phyloP scores from a whole-genome alignment of 2,888 invertebrate species.

The Stenotaenia linearis region DNA sequence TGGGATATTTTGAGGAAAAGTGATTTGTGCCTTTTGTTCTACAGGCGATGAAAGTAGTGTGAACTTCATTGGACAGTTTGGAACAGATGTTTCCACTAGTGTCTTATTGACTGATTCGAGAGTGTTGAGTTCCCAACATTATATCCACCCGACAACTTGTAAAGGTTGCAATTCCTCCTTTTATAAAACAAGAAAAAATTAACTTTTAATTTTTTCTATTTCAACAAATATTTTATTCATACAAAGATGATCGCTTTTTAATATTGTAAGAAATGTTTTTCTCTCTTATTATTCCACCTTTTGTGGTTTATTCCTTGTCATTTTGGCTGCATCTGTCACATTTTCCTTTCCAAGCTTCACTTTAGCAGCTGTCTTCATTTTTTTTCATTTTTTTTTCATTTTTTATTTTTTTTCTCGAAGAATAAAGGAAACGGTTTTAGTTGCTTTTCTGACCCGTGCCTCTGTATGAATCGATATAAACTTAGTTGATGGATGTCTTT shows the following conservation, averaged over 20 bases:
- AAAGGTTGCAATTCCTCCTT: neutral
- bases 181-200: no score
- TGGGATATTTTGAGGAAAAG: neutral
- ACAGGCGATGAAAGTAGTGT: neutral
- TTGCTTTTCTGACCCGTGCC: neutral
- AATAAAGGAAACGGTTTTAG: neutral
- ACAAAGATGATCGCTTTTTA: neutral
- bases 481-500: constrained; percentile 24
- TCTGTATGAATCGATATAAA: constrained; percentile 19
- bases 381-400: neutral
- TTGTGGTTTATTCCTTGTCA: neutral
- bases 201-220: no score
- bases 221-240: no score
- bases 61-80: constrained; percentile 24
- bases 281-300: neutral
- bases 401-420: neutral
- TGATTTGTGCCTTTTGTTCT: constrained; percentile 6
- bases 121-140: neutral
- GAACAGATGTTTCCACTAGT: constrained; percentile 23
- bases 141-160: neutral
- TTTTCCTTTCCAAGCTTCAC: neutral
- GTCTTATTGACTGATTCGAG: constrained; percentile 14
- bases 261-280: neutral
- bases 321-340: neutral
- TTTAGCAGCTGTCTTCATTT: neutral